Conservation (phyloP, 2,888 invertebrate species). For the Linnaemya tessellans region DNA sequence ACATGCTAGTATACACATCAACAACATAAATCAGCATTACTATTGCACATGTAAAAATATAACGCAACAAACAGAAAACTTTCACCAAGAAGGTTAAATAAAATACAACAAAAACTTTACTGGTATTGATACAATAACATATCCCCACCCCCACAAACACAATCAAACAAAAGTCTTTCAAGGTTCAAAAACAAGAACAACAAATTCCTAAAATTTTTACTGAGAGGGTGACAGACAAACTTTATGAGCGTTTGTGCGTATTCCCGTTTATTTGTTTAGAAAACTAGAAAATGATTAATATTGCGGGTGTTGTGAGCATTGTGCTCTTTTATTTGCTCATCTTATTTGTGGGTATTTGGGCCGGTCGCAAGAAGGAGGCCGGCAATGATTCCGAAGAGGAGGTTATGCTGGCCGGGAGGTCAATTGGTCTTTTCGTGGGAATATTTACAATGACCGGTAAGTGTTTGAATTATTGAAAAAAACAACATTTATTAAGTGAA, state of each 20-base stretch:
- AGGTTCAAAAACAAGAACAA: constrained; percentile 36
- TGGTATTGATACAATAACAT: background rate
- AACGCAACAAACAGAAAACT: constrained; percentile 16
- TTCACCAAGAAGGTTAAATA: constrained; percentile 33
- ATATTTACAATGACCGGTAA: constrained; percentile 99
- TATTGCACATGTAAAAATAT: constrained; percentile 27
- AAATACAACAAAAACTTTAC: constrained; percentile 4
- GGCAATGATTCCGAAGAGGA: constrained; percentile 97
- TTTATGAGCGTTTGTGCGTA: constrained; percentile 15
- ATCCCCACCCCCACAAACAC: background rate
- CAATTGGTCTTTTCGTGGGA: constrained; percentile 98
- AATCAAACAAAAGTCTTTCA: constrained; percentile 27
- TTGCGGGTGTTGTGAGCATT: constrained; percentile 96
- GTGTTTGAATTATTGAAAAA: constrained; percentile 58
- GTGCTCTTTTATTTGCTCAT: constrained; percentile 98
- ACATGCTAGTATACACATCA: background rate
- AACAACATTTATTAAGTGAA: background rate
- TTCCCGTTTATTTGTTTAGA: constrained; percentile 3
- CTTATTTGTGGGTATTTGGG: constrained; percentile 98
- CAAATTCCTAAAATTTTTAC: background rate
- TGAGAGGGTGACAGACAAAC: background rate
- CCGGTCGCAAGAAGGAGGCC: constrained; percentile 94
- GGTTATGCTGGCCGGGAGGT: constrained; percentile 98
- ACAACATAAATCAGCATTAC: constrained; percentile 7
- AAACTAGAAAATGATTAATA: constrained; percentile 89